A percentile compares a stretch with the other conserved stretches of the same genome.
These are phyloP conservation scores for Sula dactylatra DNA, from an alignment of 2,113 vertebrate species.

Conservation along the genomic window DNA sequence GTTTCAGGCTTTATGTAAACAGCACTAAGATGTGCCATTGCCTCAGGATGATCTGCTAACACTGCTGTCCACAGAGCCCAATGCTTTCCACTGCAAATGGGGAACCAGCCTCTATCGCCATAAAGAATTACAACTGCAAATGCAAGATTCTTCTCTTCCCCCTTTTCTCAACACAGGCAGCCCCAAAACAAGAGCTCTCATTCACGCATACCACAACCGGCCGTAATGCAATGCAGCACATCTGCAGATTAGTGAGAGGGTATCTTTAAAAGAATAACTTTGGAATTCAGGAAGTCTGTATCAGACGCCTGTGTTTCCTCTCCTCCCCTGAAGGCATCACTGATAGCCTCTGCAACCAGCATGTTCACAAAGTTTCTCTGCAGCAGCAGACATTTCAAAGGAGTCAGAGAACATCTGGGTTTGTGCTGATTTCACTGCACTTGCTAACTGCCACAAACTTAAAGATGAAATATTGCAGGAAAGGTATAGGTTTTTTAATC, in stretches of 20 bases:
- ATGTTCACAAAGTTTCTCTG: not conserved
- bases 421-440: not conserved
- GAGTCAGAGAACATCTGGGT: not conserved
- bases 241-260: not conserved
- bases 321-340: not conserved
- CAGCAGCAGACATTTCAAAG: not conserved
- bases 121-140: not conserved
- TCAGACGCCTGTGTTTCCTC: not conserved
- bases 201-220: not conserved
- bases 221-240: not conserved
- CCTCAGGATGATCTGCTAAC: not conserved
- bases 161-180: not conserved
- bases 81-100: not conserved
- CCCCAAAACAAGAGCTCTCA: not conserved
- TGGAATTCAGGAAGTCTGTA: constrained; percentile 43
- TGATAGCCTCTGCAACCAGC: not conserved
- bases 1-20: not conserved
- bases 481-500: not conserved
- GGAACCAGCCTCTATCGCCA: not conserved
- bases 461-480: not conserved
- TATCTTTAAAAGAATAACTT: not conserved
- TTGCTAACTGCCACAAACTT: not conserved
- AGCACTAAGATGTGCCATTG: not conserved
- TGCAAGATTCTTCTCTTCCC: not conserved
- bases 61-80: not conserved